phyloP scores from a whole-genome alignment of 1,140 invertebrate species.

The Drosophila sucinea region DNA sequence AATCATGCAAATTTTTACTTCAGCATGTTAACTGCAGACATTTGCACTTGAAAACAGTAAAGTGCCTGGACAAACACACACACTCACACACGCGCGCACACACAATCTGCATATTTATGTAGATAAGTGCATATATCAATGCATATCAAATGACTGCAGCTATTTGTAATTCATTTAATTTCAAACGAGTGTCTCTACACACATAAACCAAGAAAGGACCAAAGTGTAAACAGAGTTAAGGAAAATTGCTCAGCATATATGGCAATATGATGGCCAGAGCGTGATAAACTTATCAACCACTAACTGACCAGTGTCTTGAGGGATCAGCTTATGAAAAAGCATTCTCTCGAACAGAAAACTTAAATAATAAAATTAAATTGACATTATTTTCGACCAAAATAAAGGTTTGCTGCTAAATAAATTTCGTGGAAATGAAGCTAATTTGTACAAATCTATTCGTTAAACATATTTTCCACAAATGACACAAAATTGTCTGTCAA shows the following conservation, averaged over 20 bases:
- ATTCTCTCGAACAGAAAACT: not conserved
- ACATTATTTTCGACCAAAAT: no score
- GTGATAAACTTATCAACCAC: not conserved
- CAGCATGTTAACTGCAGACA: conserved; percentile 52
- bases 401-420: no score
- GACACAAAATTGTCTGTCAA: conserved; percentile 36
- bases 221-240: not conserved
- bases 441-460: not conserved
- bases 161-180: conserved; percentile 42
- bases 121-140: conserved; percentile 24
- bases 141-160: conserved; percentile 30
- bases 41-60: conserved; percentile 48
- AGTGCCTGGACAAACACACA: conserved; percentile 19
- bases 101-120: not conserved
- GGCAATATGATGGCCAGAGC: not conserved
- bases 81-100: conserved; percentile 19
- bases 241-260: conserved; percentile 1
- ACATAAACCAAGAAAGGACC: not conserved
- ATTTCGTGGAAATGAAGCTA: not conserved
- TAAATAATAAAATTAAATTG: no score
- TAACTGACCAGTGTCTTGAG: not conserved
- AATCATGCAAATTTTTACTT: conserved; percentile 62
- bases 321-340: not conserved
- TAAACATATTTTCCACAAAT: not conserved
- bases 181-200: not conserved